phyloP scores from a whole-genome alignment of 1,140 invertebrate genomes.

The Portunus trituberculatus region DNA sequence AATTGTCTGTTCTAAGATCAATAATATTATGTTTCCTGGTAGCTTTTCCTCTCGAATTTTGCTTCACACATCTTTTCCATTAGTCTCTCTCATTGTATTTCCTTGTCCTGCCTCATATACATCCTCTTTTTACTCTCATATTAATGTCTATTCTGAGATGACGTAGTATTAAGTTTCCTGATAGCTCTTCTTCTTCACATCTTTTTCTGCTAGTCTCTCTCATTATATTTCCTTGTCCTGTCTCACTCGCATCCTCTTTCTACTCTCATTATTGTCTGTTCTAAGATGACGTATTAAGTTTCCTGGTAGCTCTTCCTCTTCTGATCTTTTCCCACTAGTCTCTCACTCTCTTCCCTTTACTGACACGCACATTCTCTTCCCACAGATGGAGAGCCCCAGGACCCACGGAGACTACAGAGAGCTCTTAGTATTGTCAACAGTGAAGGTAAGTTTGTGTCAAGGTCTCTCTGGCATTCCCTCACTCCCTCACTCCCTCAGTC shows the following conservation, averaged over 20 bases:
- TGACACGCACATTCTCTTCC: background rate
- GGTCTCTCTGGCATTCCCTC: background rate
- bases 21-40: no score
- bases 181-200: background rate
- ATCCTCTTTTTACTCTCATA: no score
- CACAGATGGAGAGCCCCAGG: background rate
- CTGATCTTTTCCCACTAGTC: background rate
- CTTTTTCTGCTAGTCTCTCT: background rate
- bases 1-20: no score
- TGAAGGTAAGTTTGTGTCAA: background rate
- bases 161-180: no score
- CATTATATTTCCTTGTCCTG: background rate
- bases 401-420: background rate
- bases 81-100: no score
- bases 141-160: no score
- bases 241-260: background rate
- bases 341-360: background rate
- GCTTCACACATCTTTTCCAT: no score
- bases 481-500: background rate
- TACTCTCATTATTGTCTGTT: background rate
- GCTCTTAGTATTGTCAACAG: background rate
- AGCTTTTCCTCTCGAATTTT: no score
- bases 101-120: no score
- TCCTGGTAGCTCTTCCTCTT: no score
- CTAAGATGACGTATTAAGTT: no score